These are phyloP conservation scores for Sebastes trivittatus DNA, from an alignment of 2,797 vertebrate species.

Conservation along the genomic window DNA sequence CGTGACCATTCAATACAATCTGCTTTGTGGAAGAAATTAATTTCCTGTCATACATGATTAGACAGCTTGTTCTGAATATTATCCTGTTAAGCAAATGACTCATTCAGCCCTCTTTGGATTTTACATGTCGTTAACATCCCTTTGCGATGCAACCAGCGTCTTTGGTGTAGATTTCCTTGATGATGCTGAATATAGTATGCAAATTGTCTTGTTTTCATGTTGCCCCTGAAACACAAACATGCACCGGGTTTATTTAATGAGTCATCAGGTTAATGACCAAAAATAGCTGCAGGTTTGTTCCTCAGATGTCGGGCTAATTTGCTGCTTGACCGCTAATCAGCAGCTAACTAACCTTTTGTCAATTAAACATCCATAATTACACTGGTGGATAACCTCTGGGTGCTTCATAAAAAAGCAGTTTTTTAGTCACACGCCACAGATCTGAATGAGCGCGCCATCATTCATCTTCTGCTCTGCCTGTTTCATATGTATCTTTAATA, in stretches of 20 bases:
- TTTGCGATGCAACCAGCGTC: not conserved
- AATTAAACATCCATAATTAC: conserved; percentile 37
- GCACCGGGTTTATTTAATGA: conserved; percentile 11
- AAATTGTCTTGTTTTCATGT: conserved; percentile 1
- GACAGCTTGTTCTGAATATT: conserved; percentile 44
- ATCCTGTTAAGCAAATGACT: conserved; percentile 49
- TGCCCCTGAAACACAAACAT: not conserved
- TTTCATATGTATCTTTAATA: conserved; percentile 79
- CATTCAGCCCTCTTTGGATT: conserved; percentile 26
- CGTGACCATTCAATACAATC: conserved; percentile 30
- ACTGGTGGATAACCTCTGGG: conserved; percentile 30
- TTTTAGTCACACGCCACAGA: not conserved
- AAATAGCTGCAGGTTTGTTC: conserved; percentile 17
- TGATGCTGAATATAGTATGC: not conserved
- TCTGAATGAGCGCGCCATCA: conserved; percentile 54
- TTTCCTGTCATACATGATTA: conserved; percentile 72
- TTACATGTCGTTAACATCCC: conserved; percentile 30
- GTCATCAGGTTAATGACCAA: conserved; percentile 36
- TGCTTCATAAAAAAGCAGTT: conserved; percentile 47
- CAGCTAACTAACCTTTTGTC: conserved; percentile 11
- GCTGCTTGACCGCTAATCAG: conserved; percentile 27
- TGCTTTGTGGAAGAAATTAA: conserved; percentile 55
- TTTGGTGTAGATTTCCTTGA: not conserved
- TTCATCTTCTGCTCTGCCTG: conserved; percentile 55
- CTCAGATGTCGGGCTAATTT: conserved; percentile 29